Base-by-base conservation (phyloP, 1,140 invertebrate genomes). In the Lysiphlebus fabarum region DNA sequence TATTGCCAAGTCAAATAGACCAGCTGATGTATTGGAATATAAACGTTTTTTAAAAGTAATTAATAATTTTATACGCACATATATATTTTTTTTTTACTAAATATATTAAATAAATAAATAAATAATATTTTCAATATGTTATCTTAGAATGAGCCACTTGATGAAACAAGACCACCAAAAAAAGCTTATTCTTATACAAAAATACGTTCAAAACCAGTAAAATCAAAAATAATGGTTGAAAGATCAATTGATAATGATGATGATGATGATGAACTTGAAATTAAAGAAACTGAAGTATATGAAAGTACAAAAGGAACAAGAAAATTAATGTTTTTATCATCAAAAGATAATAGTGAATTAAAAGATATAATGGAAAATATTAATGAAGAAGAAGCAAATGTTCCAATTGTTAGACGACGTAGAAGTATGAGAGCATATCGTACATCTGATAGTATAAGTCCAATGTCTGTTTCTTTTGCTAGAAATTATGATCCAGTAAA, bases 401-500 rank as follows among this genome's bases (percentile, higher is more conserved):
- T 61, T 17, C 61, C 60, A 10, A 58, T 65, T 26, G 45, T 66
- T 6, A 63, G 70, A 48, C 57, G 53, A 11, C 65, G 67, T 12
- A 68, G 74, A 26, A 72, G 63, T 43, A 49, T 58, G 6, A 66
- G 64, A 56, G 44, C 48, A 4, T 61, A 38, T 41, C 53, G 64
- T 33, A 63, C 77, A 26, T 78, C 77, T 44, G 36, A 84, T 2
- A 88, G 89, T 5, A 84, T 84, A 67, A 92, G 86, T 58, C 93
- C 93, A 1, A 77, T 92, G 9, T 80, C 87, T 45, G 89, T 95
- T 0, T 81, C 81, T 26, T 90, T 91, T 70, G 91, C 92, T 1
- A 77, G 84, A 36, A 96, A 97, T 81, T 93, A 93, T 74, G 83
- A 95, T 65, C 79, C 85, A n/a, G 81, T 84, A 43, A 79, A 85